Base-by-base conservation (phyloP, 2,888 invertebrate species). In the Yponomeuta cagnagella region DNA sequence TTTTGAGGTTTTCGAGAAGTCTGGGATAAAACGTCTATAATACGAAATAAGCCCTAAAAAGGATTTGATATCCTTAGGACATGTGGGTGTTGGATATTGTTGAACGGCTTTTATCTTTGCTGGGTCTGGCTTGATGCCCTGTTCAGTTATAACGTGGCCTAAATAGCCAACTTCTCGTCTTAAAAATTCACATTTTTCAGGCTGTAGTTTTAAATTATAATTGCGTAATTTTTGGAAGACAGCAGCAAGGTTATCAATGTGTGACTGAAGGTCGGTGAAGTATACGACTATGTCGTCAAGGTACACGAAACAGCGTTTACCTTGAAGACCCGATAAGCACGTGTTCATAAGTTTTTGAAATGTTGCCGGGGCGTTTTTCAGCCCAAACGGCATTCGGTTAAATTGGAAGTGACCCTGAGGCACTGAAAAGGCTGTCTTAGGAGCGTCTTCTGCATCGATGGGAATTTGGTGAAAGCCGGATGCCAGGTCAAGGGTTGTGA, bases 151-250 rank as follows among this genome's bases (percentile, higher is more conserved):
- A 3, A 33, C 33, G 4, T 33, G 33, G 2, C 33, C 33, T 4
- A 33, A 4, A 33, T 33, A 33, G 4, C 2, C 33, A 33, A 33
- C 33, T 4, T 33, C 33, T 33, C 4, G 2, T 2, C 33, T 3
- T 33, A 33, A 33, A 33, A 77, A 78, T 74, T 77, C 75, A 48
- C 75, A 74, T 73, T 77, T 77, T 58, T 76, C 76, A 5, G 72
- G 43, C 72, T 75, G 64, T 8, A 78, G 58, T 71, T 76, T 76
- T 15, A 78, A 70, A 65, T 74, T 74, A 68, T 71, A 30, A 31
- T 48, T 10, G 23, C 72, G 33, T n/a, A 31, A 77, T 70, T 73
- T 71, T 2, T 74, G 30, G 48, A 76, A 75, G 31, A 76, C 70
- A 69, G 71, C 63, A 63, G 48, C 23, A n/a, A 77, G 68, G 64